Percentiles rank a stretch among this genome's conserved stretches.
Conservation (phyloP, 2,797 vertebrate species). For the Alcedo quadribrachys region DNA sequence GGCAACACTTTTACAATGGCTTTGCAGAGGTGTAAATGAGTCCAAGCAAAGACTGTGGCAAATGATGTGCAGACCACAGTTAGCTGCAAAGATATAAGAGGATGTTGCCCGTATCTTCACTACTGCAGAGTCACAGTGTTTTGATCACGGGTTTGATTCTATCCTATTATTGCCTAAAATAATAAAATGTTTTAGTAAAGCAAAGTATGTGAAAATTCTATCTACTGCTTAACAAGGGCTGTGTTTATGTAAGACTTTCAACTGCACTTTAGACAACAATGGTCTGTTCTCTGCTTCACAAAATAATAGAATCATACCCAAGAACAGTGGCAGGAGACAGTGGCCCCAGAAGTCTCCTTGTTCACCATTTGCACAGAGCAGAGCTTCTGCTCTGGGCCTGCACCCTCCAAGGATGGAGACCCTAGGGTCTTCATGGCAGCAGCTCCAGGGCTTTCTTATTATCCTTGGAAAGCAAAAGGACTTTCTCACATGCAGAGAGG, state of each 20-base stretch:
- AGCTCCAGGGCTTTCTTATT: background rate
- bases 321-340: background rate
- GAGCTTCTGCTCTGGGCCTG: background rate
- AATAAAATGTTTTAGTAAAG: background rate
- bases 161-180: background rate
- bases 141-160: background rate
- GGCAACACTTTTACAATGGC: background rate
- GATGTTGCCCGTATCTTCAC: background rate
- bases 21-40: slow-evolving; percentile 17
- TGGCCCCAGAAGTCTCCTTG: fast-evolving
- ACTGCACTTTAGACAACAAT: background rate
- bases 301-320: background rate
- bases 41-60: background rate
- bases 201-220: slow-evolving; percentile 3
- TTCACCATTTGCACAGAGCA: background rate
- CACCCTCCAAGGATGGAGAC: background rate
- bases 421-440: background rate
- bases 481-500: background rate
- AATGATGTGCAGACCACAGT: fast-evolving
- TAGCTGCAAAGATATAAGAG: background rate
- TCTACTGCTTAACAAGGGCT: background rate
- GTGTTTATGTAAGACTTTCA: background rate
- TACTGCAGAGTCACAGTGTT: slow-evolving; percentile 12
- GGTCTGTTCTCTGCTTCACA: background rate
- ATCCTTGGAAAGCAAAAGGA: background rate